These are phyloP conservation scores for Epinephelus awoara DNA, from an alignment of 2,797 vertebrate genomes.

Conservation along the genomic window DNA sequence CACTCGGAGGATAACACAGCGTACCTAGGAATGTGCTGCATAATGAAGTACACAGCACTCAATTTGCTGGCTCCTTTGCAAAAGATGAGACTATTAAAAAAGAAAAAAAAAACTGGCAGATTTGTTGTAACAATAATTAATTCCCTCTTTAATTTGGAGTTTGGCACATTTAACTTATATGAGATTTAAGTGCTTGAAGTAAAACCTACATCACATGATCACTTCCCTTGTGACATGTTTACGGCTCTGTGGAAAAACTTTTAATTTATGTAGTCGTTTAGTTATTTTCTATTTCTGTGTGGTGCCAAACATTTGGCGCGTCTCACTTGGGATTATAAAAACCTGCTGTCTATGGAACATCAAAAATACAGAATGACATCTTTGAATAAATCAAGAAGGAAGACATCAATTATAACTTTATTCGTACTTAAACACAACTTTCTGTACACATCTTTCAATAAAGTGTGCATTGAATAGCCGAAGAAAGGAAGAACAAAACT, in stretches of 20 bases:
- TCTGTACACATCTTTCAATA: not conserved
- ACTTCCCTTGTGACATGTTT: not conserved
- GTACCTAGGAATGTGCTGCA: not conserved
- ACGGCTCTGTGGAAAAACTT: slow-evolving; percentile 16
- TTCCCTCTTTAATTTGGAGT: slow-evolving; percentile 56
- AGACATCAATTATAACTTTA: not conserved
- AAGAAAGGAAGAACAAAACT: not conserved
- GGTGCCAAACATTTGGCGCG: not conserved
- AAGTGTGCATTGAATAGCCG: not conserved
- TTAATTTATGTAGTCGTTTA: slow-evolving; percentile 20
- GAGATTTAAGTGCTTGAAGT: slow-evolving; percentile 40
- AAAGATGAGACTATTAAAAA: slow-evolving; percentile 8
- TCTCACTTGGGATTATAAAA: not conserved
- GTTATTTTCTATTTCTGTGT: not conserved
- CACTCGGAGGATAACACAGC: slow-evolving; percentile 3
- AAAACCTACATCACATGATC: slow-evolving; percentile 24
- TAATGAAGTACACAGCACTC: not conserved
- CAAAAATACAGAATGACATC: not conserved
- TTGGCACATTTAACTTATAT: slow-evolving; percentile 44
- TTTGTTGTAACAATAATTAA: slow-evolving; percentile 62
- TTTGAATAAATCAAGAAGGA: not conserved
- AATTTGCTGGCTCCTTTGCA: slow-evolving; percentile 14
- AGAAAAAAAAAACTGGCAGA: slow-evolving; percentile 24
- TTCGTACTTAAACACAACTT: not conserved
- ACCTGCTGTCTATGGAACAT: not conserved